phyloP scores from a whole-genome alignment of 2,797 vertebrate species.

The Chaenodraco wilsoni region DNA sequence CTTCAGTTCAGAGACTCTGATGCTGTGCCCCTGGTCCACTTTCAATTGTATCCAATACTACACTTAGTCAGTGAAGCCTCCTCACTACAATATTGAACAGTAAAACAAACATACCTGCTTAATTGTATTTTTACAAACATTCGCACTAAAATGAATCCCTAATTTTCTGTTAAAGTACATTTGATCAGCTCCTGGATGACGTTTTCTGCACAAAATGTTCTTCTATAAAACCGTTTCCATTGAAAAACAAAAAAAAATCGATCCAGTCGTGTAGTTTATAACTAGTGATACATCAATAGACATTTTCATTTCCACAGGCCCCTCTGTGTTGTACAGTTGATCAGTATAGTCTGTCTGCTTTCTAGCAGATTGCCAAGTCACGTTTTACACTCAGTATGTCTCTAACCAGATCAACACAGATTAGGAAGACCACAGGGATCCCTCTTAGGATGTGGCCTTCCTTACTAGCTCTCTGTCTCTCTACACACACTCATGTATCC shows the following conservation, averaged over 20 bases:
- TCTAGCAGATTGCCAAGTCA: neutral
- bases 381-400: slow-evolving; percentile 29
- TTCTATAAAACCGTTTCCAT: neutral
- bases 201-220: neutral
- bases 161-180: neutral
- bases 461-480: slow-evolving; percentile 1
- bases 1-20: too few species aligned
- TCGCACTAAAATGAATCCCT: too few species aligned
- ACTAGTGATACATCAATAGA: neutral
- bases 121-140: too few species aligned
- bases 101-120: neutral
- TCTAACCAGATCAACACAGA: slow-evolving; percentile 65
- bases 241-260: neutral
- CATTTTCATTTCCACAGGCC: neutral
- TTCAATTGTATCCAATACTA: too few species aligned
- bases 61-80: neutral
- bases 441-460: slow-evolving; percentile 22
- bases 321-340: too few species aligned
- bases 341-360: too few species aligned
- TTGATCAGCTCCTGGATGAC: neutral
- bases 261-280: neutral
- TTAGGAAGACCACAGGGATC: slow-evolving; percentile 44
- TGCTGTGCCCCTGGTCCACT: neutral
- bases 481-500: slow-evolving; percentile 8
- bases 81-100: neutral